phyloP scores from a whole-genome alignment of 2,113 vertebrate genomes.

The Coreoperca whiteheadi region DNA sequence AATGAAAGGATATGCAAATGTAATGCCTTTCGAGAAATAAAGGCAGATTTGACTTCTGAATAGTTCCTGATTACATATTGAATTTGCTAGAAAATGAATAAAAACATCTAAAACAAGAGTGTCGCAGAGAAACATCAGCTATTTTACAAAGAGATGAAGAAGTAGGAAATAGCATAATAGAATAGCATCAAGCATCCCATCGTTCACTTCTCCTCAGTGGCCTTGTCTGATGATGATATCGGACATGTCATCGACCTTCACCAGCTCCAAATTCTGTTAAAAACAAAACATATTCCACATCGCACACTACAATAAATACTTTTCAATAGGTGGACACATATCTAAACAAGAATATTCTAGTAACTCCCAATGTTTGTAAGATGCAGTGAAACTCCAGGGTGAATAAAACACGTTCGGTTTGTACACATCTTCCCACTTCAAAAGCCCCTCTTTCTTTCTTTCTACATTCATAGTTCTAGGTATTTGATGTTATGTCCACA shows the following conservation, averaged over 20 bases:
- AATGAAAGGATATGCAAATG: background rate
- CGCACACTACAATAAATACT: background rate
- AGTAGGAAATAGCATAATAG: background rate
- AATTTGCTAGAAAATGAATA: background rate
- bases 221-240: slow-evolving; percentile 87
- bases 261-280: slow-evolving; percentile 84
- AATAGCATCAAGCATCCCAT: background rate
- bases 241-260: slow-evolving; percentile 85
- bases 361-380: background rate
- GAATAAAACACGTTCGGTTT: background rate
- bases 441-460: background rate
- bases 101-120: background rate
- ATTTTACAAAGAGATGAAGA: background rate
- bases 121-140: background rate
- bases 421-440: background rate
- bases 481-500: background rate
- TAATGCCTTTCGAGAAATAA: background rate
- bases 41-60: background rate
- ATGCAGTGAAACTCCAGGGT: background rate
- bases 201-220: slow-evolving; percentile 59
- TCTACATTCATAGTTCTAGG: background rate
- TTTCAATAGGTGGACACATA: background rate
- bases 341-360: background rate
- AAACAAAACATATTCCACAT: slow-evolving; percentile 9
- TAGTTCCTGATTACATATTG: background rate